A percentile compares a stretch with the other conserved stretches of the same genome.
Conservation (phyloP, 30 jellyfish, hydroid and myxozoan genomes). For the Turritopsis rubra region DNA sequence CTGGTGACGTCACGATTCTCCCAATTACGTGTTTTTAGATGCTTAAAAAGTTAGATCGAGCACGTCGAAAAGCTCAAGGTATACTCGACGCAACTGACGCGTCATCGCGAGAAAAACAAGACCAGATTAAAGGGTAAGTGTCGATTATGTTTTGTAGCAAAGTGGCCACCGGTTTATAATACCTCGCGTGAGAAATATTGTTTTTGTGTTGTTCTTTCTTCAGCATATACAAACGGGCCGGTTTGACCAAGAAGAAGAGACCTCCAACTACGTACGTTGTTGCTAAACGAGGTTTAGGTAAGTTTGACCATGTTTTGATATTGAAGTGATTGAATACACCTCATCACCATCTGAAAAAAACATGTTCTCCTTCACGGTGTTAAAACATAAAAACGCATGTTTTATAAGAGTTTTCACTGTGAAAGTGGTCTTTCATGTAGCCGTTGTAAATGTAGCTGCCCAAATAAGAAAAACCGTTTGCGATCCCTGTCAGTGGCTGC, state of each 20-base stretch:
- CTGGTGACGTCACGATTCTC: too few species aligned
- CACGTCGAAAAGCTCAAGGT: constrained; percentile 75
- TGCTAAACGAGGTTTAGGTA: constrained; percentile 87
- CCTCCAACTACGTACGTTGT: constrained; percentile 87
- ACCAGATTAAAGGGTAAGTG: constrained; percentile 64
- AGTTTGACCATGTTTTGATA: not conserved
- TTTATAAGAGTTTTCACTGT: too few species aligned
- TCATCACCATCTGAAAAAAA: too few species aligned
- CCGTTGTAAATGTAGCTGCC: too few species aligned
- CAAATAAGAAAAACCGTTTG: too few species aligned
- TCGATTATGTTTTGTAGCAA: not conserved
- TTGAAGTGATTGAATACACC: not conserved
- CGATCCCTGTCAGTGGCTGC: too few species aligned
- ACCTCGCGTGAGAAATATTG: not conserved
- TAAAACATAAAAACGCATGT: too few species aligned
- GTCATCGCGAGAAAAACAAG: constrained; percentile 71
- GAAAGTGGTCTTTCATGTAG: too few species aligned
- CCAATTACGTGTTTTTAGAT: constrained; percentile 34
- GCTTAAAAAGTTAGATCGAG: constrained; percentile 81
- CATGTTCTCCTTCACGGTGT: too few species aligned
- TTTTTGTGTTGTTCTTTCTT: not conserved
- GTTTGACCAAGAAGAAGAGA: constrained; percentile 62
- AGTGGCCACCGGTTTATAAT: not conserved
- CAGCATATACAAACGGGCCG: constrained; percentile 92
- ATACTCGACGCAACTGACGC: constrained; percentile 66